phyloP scores from a whole-genome alignment of 2,888 invertebrate genomes.

The Athripsodes cinereus region DNA sequence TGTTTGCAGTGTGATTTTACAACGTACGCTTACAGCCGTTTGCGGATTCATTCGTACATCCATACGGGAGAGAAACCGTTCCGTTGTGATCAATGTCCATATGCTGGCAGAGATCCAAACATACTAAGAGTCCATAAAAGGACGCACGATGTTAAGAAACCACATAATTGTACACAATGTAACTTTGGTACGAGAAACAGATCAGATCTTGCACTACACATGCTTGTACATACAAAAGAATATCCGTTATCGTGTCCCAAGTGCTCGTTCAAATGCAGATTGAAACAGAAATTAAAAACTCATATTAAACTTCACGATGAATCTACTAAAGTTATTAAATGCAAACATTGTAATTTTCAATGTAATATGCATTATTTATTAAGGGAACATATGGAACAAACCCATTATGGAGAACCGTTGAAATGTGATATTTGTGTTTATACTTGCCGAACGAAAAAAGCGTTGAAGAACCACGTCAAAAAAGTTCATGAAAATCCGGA shows the following conservation, averaged over 20 bases:
- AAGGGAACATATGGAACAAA: neutral
- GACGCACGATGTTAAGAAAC: conserved; percentile 4
- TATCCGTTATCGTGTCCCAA: conserved; percentile 2
- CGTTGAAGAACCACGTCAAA: neutral
- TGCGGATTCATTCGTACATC: neutral
- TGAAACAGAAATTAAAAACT: conserved; percentile 1
- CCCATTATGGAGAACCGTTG: conserved; percentile 5
- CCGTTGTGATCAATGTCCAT: conserved; percentile 2
- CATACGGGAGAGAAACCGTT: conserved; percentile 7
- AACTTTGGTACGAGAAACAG: conserved; percentile 1
- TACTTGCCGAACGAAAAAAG: conserved; percentile 4
- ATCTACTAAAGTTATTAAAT: neutral
- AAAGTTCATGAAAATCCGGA: neutral
- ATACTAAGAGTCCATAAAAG: conserved; percentile 1
- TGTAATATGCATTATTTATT: conserved; percentile 5
- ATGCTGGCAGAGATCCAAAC: conserved; percentile 4
- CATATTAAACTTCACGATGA: conserved; percentile 1
- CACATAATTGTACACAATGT: neutral
- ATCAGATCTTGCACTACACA: conserved; percentile 3
- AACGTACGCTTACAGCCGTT: neutral
- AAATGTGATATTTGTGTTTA: conserved; percentile 6
- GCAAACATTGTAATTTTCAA: conserved; percentile 4
- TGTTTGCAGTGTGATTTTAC: neutral
- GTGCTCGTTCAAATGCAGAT: conserved; percentile 6
- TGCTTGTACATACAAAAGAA: neutral